Conservation (phyloP, 1,140 invertebrate genomes). For the Fopius arisanus region DNA sequence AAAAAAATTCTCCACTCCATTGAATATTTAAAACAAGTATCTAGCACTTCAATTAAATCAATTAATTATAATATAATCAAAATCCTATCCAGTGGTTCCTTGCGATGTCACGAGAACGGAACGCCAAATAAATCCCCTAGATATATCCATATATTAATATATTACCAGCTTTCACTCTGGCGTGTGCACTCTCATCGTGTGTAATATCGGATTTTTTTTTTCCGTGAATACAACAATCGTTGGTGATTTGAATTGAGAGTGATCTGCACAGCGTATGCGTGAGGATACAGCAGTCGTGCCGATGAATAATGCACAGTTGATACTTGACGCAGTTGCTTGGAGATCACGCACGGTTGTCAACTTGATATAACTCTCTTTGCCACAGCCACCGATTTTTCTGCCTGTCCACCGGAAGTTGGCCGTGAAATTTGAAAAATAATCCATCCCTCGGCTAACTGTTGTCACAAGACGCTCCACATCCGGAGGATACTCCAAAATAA, state of each 20-base stretch:
- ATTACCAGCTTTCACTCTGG: too few relatives aligned
- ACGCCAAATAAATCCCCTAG: too few relatives aligned
- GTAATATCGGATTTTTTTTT: too few relatives aligned
- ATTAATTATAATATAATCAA: too few relatives aligned
- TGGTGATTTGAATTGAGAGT: not conserved
- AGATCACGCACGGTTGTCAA: constrained; percentile 40
- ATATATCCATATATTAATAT: too few relatives aligned
- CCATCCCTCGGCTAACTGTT: not conserved
- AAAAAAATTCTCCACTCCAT: too few relatives aligned
- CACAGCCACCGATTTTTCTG: not conserved
- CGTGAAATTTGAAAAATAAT: constrained; percentile 30
- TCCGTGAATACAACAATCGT: not conserved
- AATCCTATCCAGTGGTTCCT: too few relatives aligned
- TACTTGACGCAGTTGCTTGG: constrained; percentile 34
- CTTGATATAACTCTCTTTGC: constrained; percentile 23
- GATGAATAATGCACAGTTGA: constrained; percentile 47
- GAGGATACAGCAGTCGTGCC: constrained; percentile 43
- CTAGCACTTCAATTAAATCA: too few relatives aligned
- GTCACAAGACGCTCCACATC: constrained; percentile 23
- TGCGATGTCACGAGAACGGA: too few relatives aligned
- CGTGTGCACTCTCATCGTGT: too few relatives aligned
- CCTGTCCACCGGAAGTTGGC: constrained; percentile 19
- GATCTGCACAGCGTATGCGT: constrained; percentile 46
- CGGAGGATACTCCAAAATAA: constrained; percentile 18
- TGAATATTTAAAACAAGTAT: too few relatives aligned